These are phyloP conservation scores for Hydrozoanthus tunicans DNA, from an alignment of 64 coral and sea anemone genomes.

Conservation along the genomic window DNA sequence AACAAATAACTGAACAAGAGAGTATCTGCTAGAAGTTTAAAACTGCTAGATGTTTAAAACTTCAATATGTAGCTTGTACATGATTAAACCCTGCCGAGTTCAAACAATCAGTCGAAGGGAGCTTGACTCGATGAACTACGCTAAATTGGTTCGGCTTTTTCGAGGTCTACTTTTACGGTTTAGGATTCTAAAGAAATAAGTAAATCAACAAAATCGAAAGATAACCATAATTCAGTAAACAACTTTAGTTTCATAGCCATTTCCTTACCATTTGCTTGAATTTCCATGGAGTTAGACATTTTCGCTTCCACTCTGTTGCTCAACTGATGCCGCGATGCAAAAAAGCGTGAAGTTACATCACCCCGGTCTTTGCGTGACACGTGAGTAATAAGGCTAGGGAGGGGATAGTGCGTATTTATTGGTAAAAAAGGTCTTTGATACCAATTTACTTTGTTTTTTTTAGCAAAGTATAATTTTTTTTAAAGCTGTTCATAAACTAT, in stretches of 20 bases:
- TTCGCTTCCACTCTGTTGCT: neutral
- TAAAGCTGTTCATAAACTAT: neutral
- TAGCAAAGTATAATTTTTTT: too few species aligned
- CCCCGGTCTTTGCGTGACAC: neutral
- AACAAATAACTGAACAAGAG: too few species aligned
- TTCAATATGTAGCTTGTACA: too few species aligned
- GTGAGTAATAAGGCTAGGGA: neutral
- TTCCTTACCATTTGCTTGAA: conserved; percentile 54
- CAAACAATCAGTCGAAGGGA: too few species aligned
- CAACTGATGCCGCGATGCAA: neutral
- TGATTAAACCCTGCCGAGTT: too few species aligned
- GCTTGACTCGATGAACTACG: too few species aligned
- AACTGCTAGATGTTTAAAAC: too few species aligned
- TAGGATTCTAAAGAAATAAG: too few species aligned
- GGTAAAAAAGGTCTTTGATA: neutral
- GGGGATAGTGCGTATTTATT: neutral
- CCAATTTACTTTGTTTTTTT: too few species aligned
- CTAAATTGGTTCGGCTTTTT: too few species aligned
- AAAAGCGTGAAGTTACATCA: neutral
- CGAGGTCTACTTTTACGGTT: too few species aligned
- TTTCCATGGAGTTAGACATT: conserved; percentile 38
- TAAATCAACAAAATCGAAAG: neutral
- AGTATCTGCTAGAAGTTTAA: too few species aligned
- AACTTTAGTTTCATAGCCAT: neutral
- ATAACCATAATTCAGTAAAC: neutral